A percentile compares a stretch with the other conserved stretches of the same genome.
phyloP scores from a whole-genome alignment of 2,888 invertebrate species.

The Mythimna lalbum region DNA sequence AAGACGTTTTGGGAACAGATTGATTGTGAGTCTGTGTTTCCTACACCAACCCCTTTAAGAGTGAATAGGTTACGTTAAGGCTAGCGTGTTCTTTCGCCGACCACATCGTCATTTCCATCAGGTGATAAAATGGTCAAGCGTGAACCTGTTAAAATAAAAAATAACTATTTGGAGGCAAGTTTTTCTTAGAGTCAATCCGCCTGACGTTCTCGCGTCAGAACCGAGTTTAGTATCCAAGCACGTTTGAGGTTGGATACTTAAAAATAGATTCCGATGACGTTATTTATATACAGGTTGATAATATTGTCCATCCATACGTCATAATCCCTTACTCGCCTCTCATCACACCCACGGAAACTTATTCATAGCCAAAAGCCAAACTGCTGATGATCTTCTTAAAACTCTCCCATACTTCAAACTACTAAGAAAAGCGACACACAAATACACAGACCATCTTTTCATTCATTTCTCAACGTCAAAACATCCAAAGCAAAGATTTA shows the following conservation, averaged over 20 bases:
- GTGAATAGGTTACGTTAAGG: too few relatives aligned
- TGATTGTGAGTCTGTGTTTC: too few relatives aligned
- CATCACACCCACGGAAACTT: constrained; percentile 44
- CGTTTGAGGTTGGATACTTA: not conserved
- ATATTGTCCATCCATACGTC: constrained; percentile 20
- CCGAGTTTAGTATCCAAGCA: not conserved
- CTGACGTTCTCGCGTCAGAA: not conserved
- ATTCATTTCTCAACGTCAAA: constrained; percentile 41
- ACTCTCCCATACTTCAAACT: constrained; percentile 37
- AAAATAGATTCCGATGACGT: constrained; percentile 1
- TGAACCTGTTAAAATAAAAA: too few relatives aligned
- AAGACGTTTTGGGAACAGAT: too few relatives aligned
- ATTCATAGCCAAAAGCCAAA: constrained; percentile 50
- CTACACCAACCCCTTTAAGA: too few relatives aligned
- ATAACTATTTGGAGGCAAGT: not conserved
- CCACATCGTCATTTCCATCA: too few relatives aligned
- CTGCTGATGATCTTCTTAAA: constrained; percentile 26
- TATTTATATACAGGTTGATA: constrained; percentile 14
- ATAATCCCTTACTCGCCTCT: constrained; percentile 43
- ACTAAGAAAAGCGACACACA: constrained; percentile 10
- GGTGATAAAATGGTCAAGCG: too few relatives aligned
- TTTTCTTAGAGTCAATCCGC: too few relatives aligned
- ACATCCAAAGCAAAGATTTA: constrained; percentile 47
- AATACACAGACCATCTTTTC: constrained; percentile 24
- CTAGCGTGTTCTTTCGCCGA: too few relatives aligned